Evolutionary conservation across 2,888 invertebrate species (phyloP), one percentile per base, ranked within the genome.

Genomic region (Boloria euphrosyne): DNA sequence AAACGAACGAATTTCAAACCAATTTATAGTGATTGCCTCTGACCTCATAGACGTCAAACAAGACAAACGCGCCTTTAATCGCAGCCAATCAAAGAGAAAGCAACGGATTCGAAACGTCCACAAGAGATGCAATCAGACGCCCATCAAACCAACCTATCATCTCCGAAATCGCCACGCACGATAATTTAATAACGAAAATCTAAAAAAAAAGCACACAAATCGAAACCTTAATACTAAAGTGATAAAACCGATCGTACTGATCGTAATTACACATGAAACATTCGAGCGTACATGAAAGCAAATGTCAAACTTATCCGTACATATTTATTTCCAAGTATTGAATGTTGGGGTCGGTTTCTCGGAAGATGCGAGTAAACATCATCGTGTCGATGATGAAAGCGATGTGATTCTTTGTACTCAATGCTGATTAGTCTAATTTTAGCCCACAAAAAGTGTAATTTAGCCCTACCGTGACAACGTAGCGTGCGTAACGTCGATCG

Each of bases 261-360:
- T 80, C 80, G 83, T 90, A 90, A 91, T 91, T 90, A 89, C 86
- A 82, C 82, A 78, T 85, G 81, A 82, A 87, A 88, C 92, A 90
- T 89, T 89, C 90, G 80, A 90, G 85, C 84, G 79, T 80, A 80
- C 91, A 91, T 92, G 90, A 92, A 92, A 92, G 92, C 91, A 89
- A 90, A 92, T 92, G 90, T 92, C 92, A 92, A 92, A 89, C 89
- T 89, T 89, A 57, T 46, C 22, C 57, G 57, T 27, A 90, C 90
- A 90, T 90, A 92, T 92, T 90, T 92, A 92, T 91, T 92, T 92
- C 92, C 90, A 88, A 90, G 92, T 92, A 92, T 92, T 90, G 92
- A 90, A 92, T 87, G 85, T 81, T 84, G 87, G 83, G 81, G 82
- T 82, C 79, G 83, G 86, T 76, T 91, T 92, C 91, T 89, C 81